phyloP scores from a whole-genome alignment of 2,888 invertebrate genomes.

The Pristionchus maxplancki region DNA sequence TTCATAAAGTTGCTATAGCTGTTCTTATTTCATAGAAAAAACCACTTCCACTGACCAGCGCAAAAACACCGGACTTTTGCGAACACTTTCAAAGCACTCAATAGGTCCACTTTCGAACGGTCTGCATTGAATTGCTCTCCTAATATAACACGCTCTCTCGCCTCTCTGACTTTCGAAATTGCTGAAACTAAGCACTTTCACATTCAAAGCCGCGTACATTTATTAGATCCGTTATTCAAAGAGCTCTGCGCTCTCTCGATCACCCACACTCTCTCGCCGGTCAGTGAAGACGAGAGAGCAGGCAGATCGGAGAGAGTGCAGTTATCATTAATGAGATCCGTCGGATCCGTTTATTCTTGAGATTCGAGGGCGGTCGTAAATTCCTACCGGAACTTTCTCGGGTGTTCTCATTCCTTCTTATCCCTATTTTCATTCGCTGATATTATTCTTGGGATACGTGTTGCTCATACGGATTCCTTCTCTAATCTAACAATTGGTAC shows the following conservation, averaged over 20 bases:
- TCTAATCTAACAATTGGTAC: neutral
- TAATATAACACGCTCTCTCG: neutral
- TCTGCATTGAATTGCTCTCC: neutral
- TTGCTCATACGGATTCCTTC: neutral
- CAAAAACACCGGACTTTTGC: neutral
- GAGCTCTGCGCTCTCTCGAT: neutral
- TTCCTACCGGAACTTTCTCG: neutral
- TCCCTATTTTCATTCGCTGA: neutral
- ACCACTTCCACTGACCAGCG: no score
- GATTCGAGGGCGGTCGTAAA: neutral
- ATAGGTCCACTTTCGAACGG: neutral
- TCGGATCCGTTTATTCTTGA: conserved; percentile 12
- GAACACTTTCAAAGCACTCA: neutral
- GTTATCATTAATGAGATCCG: neutral
- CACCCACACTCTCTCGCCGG: neutral
- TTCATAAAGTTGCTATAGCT: no score
- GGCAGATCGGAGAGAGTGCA: neutral
- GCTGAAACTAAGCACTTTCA: neutral
- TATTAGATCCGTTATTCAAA: neutral
- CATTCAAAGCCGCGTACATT: neutral
- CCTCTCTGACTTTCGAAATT: no score
- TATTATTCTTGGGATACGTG: neutral
- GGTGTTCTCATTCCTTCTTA: neutral
- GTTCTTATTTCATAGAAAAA: no score
- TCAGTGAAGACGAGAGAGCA: neutral